phyloP scores from a whole-genome alignment of 2,797 vertebrate genomes.

The Gallinago stenura region DNA sequence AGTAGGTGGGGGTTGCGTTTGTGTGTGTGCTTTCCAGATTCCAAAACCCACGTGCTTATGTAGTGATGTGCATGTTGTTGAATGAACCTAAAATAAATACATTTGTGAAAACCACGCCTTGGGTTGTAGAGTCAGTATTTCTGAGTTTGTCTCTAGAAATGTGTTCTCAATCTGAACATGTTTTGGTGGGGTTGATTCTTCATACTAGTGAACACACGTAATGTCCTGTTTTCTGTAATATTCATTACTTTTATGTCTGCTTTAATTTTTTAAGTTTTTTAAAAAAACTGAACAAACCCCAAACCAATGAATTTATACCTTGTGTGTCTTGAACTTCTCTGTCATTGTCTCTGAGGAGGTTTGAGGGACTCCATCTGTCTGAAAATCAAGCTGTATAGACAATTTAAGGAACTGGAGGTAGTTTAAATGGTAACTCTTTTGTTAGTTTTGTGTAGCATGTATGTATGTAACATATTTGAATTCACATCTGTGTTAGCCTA shows the following conservation, averaged over 20 bases:
- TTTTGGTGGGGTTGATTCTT: neutral
- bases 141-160: neutral
- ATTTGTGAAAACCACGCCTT: neutral
- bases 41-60: neutral
- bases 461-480: neutral
- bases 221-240: neutral
- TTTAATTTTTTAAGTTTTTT: neutral
- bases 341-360: neutral
- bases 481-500: neutral
- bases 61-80: neutral
- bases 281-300: neutral
- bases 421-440: neutral
- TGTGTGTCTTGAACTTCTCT: rapidly evolving
- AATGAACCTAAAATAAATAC: neutral
- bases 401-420: neutral
- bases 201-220: neutral
- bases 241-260: neutral
- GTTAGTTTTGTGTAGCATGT: neutral
- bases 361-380: neutral
- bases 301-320: neutral
- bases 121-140: neutral
- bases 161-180: neutral
- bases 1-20: neutral
- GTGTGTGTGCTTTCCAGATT: neutral
- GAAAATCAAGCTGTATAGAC: neutral